Conservation (phyloP, 2,888 invertebrate species). For the Hipparchia semele region DNA sequence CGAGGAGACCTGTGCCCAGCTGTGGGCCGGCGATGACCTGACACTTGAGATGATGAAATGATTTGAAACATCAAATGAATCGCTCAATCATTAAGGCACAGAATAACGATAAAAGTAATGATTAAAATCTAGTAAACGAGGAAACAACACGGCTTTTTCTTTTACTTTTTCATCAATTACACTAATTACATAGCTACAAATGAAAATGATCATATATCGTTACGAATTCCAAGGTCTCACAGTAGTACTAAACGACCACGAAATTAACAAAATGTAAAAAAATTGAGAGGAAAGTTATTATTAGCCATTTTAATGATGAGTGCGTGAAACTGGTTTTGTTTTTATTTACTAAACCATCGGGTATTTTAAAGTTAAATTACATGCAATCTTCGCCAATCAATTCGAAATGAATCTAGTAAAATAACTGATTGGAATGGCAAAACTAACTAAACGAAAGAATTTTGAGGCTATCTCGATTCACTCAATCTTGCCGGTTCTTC, state of each 20-base stretch:
- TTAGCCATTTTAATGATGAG: neutral
- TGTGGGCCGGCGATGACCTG: no score
- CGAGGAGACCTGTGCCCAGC: no score
- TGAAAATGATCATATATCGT: neutral
- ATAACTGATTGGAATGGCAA: neutral
- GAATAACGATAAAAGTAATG: neutral
- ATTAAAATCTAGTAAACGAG: neutral
- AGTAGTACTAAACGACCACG: neutral
- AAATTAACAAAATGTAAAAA: neutral
- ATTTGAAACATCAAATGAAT: neutral
- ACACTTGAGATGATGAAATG: no score
- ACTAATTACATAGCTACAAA: neutral
- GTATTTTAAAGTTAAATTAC: neutral
- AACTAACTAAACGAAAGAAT: neutral
- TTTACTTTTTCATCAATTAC: neutral
- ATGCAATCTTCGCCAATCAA: neutral
- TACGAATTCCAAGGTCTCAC: constrained; percentile 2
- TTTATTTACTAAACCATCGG: neutral
- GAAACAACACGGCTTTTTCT: neutral
- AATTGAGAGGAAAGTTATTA: neutral
- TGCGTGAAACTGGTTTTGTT: neutral
- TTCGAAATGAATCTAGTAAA: neutral
- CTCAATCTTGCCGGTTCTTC: no score
- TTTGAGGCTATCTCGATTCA: neutral
- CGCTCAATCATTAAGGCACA: neutral